Conservation (phyloP, 2,113 vertebrate species). For the Oxygymnocypris stewartii region DNA sequence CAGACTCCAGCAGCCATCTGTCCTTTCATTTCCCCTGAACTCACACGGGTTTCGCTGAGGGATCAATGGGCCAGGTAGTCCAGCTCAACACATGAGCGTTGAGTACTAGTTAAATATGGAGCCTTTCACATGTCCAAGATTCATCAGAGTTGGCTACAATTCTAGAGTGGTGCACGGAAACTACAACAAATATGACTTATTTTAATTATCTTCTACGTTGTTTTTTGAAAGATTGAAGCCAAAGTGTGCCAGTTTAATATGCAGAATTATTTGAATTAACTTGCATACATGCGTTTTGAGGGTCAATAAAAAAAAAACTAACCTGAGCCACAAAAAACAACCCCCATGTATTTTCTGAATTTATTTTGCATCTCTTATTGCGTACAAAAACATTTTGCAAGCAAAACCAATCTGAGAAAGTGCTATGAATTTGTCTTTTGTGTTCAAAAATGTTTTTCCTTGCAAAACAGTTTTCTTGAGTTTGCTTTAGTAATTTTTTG, state of each 20-base stretch:
- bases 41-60: neutral
- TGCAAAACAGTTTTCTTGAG: neutral
- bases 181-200: neutral
- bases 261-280: neutral
- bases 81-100: neutral
- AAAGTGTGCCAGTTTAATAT: neutral
- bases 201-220: neutral
- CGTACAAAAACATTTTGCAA: neutral
- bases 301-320: neutral
- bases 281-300: neutral
- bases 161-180: neutral
- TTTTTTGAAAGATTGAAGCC: neutral
- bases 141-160: neutral
- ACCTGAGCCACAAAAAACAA: neutral
- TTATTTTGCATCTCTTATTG: neutral
- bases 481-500: neutral
- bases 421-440: neutral
- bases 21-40: constrained; percentile 49
- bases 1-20: constrained; percentile 51
- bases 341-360: neutral
- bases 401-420: neutral
- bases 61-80: neutral
- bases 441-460: neutral
- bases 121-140: neutral
- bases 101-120: neutral